phyloP scores from a whole-genome alignment of 2,797 vertebrate genomes.

The Semotilus atromaculatus region DNA sequence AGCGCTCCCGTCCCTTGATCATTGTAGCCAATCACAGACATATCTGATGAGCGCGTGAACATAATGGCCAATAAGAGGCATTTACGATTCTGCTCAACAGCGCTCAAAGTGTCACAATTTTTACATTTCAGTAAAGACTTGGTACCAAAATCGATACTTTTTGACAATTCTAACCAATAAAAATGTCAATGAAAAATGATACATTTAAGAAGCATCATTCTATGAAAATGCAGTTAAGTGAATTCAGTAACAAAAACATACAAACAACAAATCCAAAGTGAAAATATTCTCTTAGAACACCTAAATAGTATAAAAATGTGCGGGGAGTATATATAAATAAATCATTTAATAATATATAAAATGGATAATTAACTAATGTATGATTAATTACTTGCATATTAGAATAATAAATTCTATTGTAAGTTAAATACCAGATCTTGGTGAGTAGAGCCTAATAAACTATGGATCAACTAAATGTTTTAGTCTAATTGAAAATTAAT shows the following conservation, averaged over 20 bases:
- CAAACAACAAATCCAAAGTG: not conserved
- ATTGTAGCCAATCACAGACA: too few species aligned
- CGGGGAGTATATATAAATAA: not conserved
- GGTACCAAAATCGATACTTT: too few species aligned
- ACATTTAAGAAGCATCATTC: not conserved
- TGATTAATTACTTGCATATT: not conserved
- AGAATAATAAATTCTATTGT: not conserved
- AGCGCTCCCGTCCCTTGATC: too few species aligned
- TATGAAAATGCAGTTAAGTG: slow-evolving; percentile 4
- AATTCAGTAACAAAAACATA: slow-evolving; percentile 5
- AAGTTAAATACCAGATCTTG: not conserved
- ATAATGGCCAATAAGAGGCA: too few species aligned
- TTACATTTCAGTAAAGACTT: too few species aligned
- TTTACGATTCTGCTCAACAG: too few species aligned
- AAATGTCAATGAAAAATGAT: not conserved
- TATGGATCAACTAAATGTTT: not conserved
- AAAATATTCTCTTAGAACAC: not conserved
- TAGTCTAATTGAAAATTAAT: not conserved
- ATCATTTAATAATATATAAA: not conserved
- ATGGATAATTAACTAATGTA: not conserved
- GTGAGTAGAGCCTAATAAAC: not conserved
- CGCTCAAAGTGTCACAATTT: too few species aligned
- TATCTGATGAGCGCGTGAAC: too few species aligned
- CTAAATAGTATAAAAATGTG: not conserved
- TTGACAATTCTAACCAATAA: too few species aligned